These are phyloP conservation scores for Acipenser oxyrinchus DNA, from an alignment of 2,797 vertebrate species.

Conservation along the genomic window DNA sequence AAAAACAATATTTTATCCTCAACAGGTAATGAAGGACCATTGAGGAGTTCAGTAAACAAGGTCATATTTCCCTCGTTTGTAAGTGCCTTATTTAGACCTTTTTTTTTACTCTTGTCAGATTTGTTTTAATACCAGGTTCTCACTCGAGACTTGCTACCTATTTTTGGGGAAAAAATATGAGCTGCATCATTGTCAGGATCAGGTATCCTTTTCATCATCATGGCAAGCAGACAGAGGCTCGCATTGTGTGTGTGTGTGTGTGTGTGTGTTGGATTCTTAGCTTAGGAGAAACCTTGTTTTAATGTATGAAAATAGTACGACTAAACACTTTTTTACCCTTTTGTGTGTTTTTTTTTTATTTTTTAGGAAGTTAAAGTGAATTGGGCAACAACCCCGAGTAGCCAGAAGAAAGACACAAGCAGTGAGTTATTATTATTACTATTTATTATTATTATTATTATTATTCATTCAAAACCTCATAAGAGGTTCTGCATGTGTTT, in stretches of 20 bases:
- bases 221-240: constrained; percentile 11
- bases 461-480: not conserved
- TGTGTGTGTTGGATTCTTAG: constrained; percentile 13
- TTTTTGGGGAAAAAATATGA: not conserved
- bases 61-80: constrained; percentile 66
- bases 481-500: not conserved
- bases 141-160: not conserved
- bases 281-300: constrained; percentile 7
- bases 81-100: constrained; percentile 64
- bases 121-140: constrained; percentile 27
- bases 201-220: constrained; percentile 14
- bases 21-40: constrained; percentile 73
- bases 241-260: constrained; percentile 5
- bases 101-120: constrained; percentile 11
- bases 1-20: constrained; percentile 67
- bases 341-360: constrained; percentile 20
- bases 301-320: not conserved
- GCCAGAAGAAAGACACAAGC: constrained; percentile 99
- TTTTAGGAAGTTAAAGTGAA: constrained; percentile 97
- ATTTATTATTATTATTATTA: constrained; percentile 1
- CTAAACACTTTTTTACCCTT: not conserved
- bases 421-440: constrained; percentile 66
- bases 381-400: constrained; percentile 98
- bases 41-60: constrained; percentile 62
- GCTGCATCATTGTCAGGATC: not conserved